These are phyloP conservation scores for Lamellibrachia luymesi DNA, from an alignment of 1,140 invertebrate genomes.

Conservation along the genomic window DNA sequence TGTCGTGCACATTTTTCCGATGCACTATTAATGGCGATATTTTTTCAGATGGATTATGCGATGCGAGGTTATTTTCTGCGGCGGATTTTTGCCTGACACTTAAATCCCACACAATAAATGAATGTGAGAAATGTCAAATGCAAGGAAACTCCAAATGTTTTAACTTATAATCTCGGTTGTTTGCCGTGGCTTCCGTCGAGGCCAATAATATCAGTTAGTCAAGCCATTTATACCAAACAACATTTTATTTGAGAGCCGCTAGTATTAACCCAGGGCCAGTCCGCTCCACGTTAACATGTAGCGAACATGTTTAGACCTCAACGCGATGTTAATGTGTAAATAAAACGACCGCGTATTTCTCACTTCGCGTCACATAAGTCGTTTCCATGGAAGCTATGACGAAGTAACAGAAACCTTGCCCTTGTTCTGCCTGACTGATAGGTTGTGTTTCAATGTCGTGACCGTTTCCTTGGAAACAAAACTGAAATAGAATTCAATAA, in stretches of 20 bases:
- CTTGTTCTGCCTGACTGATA: background rate
- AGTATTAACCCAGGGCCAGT: background rate
- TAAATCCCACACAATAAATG: no score
- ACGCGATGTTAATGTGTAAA: background rate
- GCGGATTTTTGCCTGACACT: background rate
- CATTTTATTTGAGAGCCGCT: background rate
- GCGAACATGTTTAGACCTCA: background rate
- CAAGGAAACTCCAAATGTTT: background rate
- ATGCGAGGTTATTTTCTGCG: background rate
- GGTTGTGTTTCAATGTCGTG: background rate
- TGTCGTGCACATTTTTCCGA: no score
- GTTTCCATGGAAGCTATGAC: background rate
- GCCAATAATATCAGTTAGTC: no score
- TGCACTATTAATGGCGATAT: no score
- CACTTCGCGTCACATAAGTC: background rate
- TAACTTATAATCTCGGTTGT: background rate
- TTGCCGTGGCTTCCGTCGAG: background rate
- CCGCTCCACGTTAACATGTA: background rate
- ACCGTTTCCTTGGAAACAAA: background rate
- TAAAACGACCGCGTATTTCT: background rate
- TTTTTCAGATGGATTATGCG: no score
- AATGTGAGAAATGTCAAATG: background rate
- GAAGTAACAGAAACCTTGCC: background rate
- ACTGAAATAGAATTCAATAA: background rate
- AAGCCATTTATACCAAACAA: background rate